Base-by-base conservation (phyloP, 2,888 invertebrate genomes). In the Zeuzera pyrina region DNA sequence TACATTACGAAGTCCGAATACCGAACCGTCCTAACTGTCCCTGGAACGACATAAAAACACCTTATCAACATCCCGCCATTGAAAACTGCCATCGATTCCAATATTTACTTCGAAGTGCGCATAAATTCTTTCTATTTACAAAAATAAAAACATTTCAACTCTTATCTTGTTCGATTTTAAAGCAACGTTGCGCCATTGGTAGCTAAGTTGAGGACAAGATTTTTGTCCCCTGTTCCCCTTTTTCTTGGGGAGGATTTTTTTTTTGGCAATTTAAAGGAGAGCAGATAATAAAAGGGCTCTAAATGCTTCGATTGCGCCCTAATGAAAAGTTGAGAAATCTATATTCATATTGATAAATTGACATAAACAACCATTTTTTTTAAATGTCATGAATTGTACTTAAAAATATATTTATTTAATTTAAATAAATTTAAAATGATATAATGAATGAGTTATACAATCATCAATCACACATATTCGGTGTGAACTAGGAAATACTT, bases 241-340 rank as follows among this genome's bases (percentile, higher is more conserved):
- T 76, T 72, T 73, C 61, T 56, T 60, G 59, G 67, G 68, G 61
- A 67, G 64, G 67, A 74, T 76, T 76, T 84, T 77, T 74, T 79
- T 77, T 83, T 83, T 61, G 73, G 76, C 76, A 84, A 84, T 84
- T 84, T 78, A 78, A 66, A 81, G 71, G 65, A 74, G 68, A 73
- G 74, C 60, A 77, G 83, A 84, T 84, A 84, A 84, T 84, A 84
- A 84, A 84, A 81, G 77, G 84, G 79, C 81, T 78, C 78, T 83
- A 81, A 84, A 74, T 78, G 79, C 70, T 64, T 53, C 69, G 63
- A 77, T 77, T 69, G 71, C 70, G 62, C 79, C 72, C 73, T 81
- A 81, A 83, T 83, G 83, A 81, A 83, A 83, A 77, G 68, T 74
- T 65, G 62, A 66, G 67, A 72, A 67, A 66, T 74, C 70, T 57